Conservation (phyloP, 2,797 vertebrate genomes). For the Percopsis omiscomaycus region DNA sequence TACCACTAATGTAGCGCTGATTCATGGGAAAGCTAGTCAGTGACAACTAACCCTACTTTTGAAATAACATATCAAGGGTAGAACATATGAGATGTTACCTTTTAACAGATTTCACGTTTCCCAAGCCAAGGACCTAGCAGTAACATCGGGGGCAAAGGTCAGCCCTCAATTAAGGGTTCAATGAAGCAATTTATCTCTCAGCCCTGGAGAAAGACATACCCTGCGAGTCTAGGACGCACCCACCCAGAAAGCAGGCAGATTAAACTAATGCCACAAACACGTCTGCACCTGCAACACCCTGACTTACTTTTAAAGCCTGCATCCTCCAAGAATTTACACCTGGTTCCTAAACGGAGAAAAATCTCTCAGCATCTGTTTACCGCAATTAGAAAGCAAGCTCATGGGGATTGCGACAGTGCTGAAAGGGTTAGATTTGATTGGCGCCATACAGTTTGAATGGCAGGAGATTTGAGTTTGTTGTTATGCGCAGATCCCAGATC, state of each 20-base stretch:
- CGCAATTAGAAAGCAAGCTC: slow-evolving; percentile 4
- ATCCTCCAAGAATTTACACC: slow-evolving; percentile 32
- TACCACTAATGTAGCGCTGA: slow-evolving; percentile 10
- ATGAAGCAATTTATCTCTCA: slow-evolving; percentile 46
- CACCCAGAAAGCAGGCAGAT: slow-evolving; percentile 57
- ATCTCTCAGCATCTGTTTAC: background rate
- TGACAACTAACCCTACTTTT: slow-evolving; percentile 1
- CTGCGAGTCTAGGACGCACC: slow-evolving; percentile 28
- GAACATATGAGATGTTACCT: slow-evolving; percentile 15
- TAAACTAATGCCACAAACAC: slow-evolving; percentile 35
- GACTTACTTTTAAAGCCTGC: background rate
- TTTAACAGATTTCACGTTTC: slow-evolving; percentile 12
- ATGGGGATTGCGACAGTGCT: background rate
- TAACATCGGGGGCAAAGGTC: slow-evolving; percentile 39
- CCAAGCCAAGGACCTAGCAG: background rate
- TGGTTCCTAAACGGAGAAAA: slow-evolving; percentile 25
- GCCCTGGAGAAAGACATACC: slow-evolving; percentile 36
- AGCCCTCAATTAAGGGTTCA: slow-evolving; percentile 52
- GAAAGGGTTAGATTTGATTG: background rate
- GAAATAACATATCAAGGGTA: background rate
- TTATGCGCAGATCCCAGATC: background rate
- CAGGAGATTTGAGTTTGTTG: background rate
- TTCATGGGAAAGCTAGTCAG: slow-evolving; percentile 6
- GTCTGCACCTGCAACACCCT: slow-evolving; percentile 31
- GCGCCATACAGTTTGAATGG: background rate